Base-by-base conservation (phyloP, 92 coral and sea anemone genomes). In the Isaurus tuberculatus region DNA sequence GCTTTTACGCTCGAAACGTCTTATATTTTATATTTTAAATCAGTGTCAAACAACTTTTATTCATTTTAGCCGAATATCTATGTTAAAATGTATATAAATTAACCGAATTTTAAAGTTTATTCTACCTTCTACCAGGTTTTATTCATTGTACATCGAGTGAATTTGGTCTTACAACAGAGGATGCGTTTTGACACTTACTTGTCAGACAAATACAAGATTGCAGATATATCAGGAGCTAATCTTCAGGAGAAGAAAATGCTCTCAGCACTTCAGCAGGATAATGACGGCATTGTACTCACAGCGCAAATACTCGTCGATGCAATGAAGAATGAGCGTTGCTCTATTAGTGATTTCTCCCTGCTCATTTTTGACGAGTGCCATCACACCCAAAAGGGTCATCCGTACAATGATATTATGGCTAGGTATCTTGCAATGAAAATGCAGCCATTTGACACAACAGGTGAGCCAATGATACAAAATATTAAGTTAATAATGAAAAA, bases 301-400 rank as follows among this genome's bases (percentile, higher is more conserved):
- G 98, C 98, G 13, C 96, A 92, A 78, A 88, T 95, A 10, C 79
- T 95, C 67, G 85, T 95, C 64, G 91, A 95, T 60, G 93, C 97
- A 11, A 80, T 95, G n/a, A 88, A 71, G 84, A 84, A 86, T 42
- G 42, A 40, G 65, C 65, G 81, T 16, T 83, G 92, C 27, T 68
- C 79, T 6, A 86, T 94, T 10, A 84, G 90, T 8, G 87, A 95
- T 65, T 92, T 90, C 23, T 86, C 92, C 0, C 81, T 91, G 67
- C 70, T 91, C 25, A 90, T 92, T 66, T 92, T 92, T 70, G 95
- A 92, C 40, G 95, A 92, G 61, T 92, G 95, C 31, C 95, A 92
- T 29, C 95, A 92, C 63, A 89, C 92, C 16, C 86, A 84, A 30
- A 87, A 85, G n/a, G 89, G 90, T 1, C 95, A 94, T 40, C 90